Evolutionary conservation across 2,113 vertebrate species (phyloP).

Genomic region (Trematomus loennbergii): DNA sequence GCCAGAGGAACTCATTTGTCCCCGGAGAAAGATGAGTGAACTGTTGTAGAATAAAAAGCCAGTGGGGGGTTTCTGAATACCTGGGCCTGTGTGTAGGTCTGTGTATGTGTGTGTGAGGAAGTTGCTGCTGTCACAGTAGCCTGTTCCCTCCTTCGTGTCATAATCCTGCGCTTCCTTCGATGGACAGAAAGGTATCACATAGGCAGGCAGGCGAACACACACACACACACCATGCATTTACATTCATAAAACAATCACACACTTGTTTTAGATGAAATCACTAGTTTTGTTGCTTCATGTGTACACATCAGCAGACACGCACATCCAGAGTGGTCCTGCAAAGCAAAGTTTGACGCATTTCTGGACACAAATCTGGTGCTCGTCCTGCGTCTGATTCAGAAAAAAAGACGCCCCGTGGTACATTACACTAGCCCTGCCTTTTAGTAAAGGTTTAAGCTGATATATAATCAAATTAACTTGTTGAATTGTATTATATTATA

Average conservation of each 20-base stretch:
- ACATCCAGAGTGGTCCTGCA: conserved; percentile 17
- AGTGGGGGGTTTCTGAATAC: conserved; percentile 30
- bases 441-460: not conserved
- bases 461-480: not conserved
- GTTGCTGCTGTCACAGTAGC: conserved; percentile 48
- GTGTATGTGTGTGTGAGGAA: conserved; percentile 45
- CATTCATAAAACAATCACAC: conserved; percentile 10
- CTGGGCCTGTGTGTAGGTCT: conserved; percentile 28
- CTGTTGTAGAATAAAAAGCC: conserved; percentile 21
- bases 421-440: not conserved
- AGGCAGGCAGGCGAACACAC: not conserved
- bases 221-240: conserved; percentile 3
- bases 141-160: conserved; percentile 67
- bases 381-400: conserved; percentile 23
- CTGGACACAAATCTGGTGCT: conserved; percentile 18
- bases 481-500: not conserved
- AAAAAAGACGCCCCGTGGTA: not conserved
- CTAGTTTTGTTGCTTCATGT: conserved; percentile 2
- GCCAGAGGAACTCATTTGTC: conserved; percentile 65
- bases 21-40: conserved; percentile 50
- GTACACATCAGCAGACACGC: conserved; percentile 16
- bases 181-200: conserved; percentile 44
- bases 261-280: conserved; percentile 8
- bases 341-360: conserved; percentile 25
- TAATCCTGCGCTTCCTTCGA: conserved; percentile 57